phyloP scores from a whole-genome alignment of 2,888 invertebrate species.

The Platynereis dumerilii region DNA sequence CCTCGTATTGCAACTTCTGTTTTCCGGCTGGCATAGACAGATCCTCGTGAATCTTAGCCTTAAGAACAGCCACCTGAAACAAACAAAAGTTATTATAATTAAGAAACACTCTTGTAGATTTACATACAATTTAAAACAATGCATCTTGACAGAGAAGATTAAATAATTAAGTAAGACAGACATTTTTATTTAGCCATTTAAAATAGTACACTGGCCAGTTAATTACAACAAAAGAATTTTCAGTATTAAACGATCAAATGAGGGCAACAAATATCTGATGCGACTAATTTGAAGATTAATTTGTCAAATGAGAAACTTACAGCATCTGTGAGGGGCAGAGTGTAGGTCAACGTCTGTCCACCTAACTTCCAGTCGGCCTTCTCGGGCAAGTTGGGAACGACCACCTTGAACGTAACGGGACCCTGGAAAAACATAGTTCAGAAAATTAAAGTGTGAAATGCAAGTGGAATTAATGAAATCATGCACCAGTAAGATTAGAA shows the following conservation, averaged over 20 bases:
- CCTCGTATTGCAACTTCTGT: conserved; percentile 92
- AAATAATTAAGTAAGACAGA: not conserved
- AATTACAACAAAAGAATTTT: too few relatives aligned
- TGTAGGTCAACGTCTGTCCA: conserved; percentile 84
- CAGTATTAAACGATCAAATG: too few relatives aligned
- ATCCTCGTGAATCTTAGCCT: conserved; percentile 83
- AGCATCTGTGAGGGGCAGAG: conserved; percentile 77
- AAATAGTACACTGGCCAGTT: too few relatives aligned
- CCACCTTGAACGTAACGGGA: conserved; percentile 81
- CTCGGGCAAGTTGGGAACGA: conserved; percentile 82
- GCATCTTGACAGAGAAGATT: not conserved
- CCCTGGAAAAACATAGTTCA: conserved; percentile 66
- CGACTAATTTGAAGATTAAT: too few relatives aligned
- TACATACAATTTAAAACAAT: not conserved
- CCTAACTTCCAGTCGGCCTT: conserved; percentile 94
- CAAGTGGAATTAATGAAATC: too few relatives aligned
- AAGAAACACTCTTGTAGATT: not conserved
- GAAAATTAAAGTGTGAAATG: too few relatives aligned
- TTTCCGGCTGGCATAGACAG: conserved; percentile 95
- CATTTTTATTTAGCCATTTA: too few relatives aligned
- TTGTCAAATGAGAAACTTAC: conserved; percentile 59
- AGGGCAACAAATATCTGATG: too few relatives aligned
- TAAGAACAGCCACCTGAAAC: conserved; percentile 78
- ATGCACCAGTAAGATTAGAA: too few relatives aligned
- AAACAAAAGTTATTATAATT: not conserved